Evolutionary conservation across 2,888 invertebrate genomes (phyloP), one percentile per base, ranked within the genome.

Genomic region (Prionchulus punctatus): DNA sequence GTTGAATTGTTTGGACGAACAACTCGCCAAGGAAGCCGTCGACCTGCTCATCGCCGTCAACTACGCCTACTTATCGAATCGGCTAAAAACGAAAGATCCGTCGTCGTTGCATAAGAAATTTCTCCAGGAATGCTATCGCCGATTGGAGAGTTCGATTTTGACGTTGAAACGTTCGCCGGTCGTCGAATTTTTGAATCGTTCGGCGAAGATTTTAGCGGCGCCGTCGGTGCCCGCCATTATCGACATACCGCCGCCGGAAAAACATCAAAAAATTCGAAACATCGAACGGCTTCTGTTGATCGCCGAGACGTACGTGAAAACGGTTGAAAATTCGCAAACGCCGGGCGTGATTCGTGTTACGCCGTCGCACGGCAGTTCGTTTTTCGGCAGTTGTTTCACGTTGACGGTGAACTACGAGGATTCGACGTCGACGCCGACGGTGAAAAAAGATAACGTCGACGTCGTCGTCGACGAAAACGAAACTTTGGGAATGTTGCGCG

Each of bases 301-400:
- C 43, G 74, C 73, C 4, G 74, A 74, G 62, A 65, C 70, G 52
- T 76, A 76, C 63, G 67, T 76, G 30, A 64, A 71, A 43, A 67
- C 67, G 25, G 73, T 76, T 43, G 76, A 76, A 64, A 18, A 7
- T 36, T 7, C 36, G 7, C 36, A 36, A 36, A 36, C 36, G 18
- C 7, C 36, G 36, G 74, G 73, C 58, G 63, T 64, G 43, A 67
- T 70, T 1, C 67, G 76, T 27, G 70, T 71, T 31, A 72, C 75
- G 56, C 67, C 71, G 2, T 73, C 76, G n/a, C 76, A 76, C 60
- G 76, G 74, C 1, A 72, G 74, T 42, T 72, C 75, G 30, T 76
- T 74, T 64, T 70, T 72, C 55, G 75, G 76, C 30, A 66, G 70
- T 57, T 73, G 73, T 45, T 63, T 75, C 55, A 66, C 67, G 31